Percentiles rank a stretch among this genome's conserved stretches.
These are phyloP conservation scores for Linurgus olivaceus DNA, from an alignment of 2,797 vertebrate species.

Conservation along the genomic window DNA sequence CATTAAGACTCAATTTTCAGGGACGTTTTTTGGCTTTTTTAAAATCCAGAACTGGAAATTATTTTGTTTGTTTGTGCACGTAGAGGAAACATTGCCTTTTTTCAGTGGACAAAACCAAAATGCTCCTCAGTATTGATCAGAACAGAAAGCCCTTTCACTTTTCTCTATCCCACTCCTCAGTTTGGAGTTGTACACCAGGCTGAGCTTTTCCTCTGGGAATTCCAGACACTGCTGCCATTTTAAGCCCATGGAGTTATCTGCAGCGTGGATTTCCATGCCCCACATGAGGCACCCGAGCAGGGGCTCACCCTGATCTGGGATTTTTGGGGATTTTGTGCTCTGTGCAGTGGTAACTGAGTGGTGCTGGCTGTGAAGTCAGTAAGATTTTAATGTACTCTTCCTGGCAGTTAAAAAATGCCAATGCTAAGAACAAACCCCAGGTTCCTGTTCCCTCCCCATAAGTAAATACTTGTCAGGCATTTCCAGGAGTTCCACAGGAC, in stretches of 20 bases:
- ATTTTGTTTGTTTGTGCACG: background rate
- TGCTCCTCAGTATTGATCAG: background rate
- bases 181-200: background rate
- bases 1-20: background rate
- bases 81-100: background rate
- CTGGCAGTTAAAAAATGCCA: background rate
- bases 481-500: background rate
- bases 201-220: background rate
- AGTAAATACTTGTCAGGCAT: background rate
- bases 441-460: background rate
- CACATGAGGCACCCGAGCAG: background rate
- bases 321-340: background rate
- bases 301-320: background rate
- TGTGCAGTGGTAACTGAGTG: accelerated
- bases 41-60: background rate
- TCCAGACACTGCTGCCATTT: background rate
- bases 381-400: background rate
- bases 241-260: accelerated
- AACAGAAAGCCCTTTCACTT: background rate
- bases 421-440: background rate
- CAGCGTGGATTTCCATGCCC: background rate
- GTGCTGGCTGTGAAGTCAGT: background rate
- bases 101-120: background rate
- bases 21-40: accelerated
- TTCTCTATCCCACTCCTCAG: background rate